These are phyloP conservation scores for Dryobates pubescens DNA, from an alignment of 2,797 vertebrate species.

Conservation along the genomic window DNA sequence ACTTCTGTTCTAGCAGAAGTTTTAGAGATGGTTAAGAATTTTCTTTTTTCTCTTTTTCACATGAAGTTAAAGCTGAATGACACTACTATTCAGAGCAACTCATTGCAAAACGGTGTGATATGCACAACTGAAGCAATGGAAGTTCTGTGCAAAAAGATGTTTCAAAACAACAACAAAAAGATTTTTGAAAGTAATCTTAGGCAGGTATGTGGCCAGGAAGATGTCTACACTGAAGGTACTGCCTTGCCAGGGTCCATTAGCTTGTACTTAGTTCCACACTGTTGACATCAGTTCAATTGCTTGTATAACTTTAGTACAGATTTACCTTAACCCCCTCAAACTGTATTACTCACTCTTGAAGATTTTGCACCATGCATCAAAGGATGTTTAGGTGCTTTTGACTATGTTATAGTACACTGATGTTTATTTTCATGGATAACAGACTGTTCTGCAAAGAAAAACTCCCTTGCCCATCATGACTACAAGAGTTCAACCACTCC, in stretches of 20 bases:
- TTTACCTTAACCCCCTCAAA: background rate
- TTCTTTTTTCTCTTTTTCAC: background rate
- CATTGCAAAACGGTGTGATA: background rate
- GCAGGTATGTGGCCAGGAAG: background rate
- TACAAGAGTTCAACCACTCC: background rate
- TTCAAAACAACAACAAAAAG: background rate
- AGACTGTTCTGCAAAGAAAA: background rate
- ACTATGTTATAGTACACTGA: background rate
- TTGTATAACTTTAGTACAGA: background rate
- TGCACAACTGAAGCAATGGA: rapidly evolving
- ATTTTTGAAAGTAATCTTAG: background rate
- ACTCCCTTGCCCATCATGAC: background rate
- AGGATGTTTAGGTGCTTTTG: background rate
- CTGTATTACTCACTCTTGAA: background rate
- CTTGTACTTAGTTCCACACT: background rate
- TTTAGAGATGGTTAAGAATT: background rate
- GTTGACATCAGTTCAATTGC: background rate
- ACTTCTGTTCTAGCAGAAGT: background rate
- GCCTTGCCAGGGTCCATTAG: background rate
- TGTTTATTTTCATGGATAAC: background rate
- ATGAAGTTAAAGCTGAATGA: background rate
- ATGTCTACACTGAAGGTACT: background rate
- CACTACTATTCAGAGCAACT: background rate
- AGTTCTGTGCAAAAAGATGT: background rate
- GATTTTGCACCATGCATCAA: background rate